Conservation (phyloP, 1,140 invertebrate species). For the Muscidifurax raptorellus region DNA sequence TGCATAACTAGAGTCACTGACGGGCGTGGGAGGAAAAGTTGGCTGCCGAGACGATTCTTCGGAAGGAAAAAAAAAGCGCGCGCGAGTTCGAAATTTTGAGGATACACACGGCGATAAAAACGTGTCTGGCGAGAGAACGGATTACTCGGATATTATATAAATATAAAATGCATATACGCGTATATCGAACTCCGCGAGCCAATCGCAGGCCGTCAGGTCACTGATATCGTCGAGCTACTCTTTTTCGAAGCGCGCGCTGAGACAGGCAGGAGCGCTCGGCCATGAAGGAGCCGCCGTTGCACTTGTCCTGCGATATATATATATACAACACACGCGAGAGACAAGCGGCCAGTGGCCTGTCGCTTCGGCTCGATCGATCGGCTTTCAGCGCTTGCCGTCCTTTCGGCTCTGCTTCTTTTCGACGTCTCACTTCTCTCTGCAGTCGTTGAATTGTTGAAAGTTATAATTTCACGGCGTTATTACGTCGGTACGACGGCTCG, state of each 20-base stretch:
- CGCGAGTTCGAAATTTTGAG: too few relatives aligned
- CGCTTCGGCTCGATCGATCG: conserved; percentile 67
- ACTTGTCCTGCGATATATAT: conserved; percentile 61
- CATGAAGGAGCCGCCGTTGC: conserved; percentile 40
- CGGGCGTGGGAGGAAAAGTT: conserved; percentile 12
- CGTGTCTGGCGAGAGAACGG: too few relatives aligned
- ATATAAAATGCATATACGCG: too few relatives aligned
- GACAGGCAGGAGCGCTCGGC: conserved; percentile 56
- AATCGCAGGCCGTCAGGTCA: conserved; percentile 24
- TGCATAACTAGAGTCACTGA: neutral
- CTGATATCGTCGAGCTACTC: conserved; percentile 6
- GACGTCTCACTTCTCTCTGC: neutral
- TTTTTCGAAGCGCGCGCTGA: conserved; percentile 19
- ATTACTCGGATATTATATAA: too few relatives aligned
- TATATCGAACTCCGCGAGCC: neutral
- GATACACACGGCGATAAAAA: too few relatives aligned
- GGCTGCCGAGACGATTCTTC: conserved; percentile 27
- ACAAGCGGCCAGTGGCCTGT: conserved; percentile 61
- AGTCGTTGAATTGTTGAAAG: neutral
- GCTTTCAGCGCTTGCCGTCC: conserved; percentile 25
- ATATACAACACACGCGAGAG: neutral
- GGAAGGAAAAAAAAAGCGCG: too few relatives aligned
- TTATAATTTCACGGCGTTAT: neutral
- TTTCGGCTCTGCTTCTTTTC: neutral
- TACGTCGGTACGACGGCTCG: neutral